Evolutionary conservation across 64 coral and sea anemone genomes (phyloP).

Genomic region (Montipora efflorescens): DNA sequence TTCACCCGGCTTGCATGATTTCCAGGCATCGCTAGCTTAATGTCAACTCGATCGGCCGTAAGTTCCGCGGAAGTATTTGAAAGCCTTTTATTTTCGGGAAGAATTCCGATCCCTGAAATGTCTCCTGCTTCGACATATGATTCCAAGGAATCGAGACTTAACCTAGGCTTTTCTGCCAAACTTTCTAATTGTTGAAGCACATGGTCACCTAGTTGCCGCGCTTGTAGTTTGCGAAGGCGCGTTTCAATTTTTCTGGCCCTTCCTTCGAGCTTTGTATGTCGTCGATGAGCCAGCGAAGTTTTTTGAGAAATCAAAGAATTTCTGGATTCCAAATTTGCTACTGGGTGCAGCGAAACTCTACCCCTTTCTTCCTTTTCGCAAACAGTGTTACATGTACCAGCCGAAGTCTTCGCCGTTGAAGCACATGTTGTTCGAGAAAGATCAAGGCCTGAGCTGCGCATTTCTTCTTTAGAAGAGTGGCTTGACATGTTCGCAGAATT

Average conservation of each 20-base stretch:
- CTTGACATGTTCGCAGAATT: conserved; percentile 68
- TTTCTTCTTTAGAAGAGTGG: conserved; percentile 71
- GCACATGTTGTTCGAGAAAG: conserved; percentile 93
- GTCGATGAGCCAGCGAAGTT: conserved; percentile 73
- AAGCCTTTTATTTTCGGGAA: conserved; percentile 33
- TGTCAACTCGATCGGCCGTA: conserved; percentile 11
- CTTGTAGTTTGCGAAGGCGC: conserved; percentile 96
- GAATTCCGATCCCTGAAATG: conserved; percentile 14
- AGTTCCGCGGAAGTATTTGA: conserved; percentile 36
- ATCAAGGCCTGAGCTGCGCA: conserved; percentile 76
- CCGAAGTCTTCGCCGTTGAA: conserved; percentile 95
- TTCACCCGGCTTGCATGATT: conserved; percentile 42
- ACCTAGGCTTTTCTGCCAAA: conserved; percentile 82
- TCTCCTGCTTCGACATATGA: conserved; percentile 60
- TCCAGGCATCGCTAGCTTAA: conserved; percentile 18
- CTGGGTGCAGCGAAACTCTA: conserved; percentile 84
- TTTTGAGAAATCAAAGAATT: conserved; percentile 69
- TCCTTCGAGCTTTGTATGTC: conserved; percentile 82
- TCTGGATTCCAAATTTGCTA: conserved; percentile 76
- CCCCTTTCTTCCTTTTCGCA: conserved; percentile 74
- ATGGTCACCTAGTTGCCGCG: conserved; percentile 98
- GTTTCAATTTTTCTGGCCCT: conserved; percentile 91
- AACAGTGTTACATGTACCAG: conserved; percentile 96
- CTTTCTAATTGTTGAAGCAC: conserved; percentile 88
- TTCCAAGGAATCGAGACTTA: conserved; percentile 66